phyloP scores from a whole-genome alignment of 2,888 invertebrate genomes.

The Acrocyrtus sp. region DNA sequence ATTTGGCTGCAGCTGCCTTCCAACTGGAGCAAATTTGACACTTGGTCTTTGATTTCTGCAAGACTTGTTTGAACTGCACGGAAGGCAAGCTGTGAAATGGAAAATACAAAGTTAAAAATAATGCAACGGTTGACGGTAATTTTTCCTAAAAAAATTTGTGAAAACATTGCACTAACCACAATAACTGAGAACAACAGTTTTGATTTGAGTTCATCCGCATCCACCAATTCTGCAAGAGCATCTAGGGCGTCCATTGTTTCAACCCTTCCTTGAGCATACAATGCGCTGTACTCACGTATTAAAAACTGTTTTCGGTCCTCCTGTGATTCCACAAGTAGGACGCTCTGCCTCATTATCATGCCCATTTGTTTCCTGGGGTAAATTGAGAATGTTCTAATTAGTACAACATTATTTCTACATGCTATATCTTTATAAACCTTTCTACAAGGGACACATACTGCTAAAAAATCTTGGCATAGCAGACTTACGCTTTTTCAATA shows the following conservation, averaged over 20 bases:
- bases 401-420: too few relatives aligned
- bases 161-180: conserved; percentile 77
- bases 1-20: conserved; percentile 55
- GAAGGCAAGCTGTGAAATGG: conserved; percentile 74
- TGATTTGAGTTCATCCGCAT: conserved; percentile 88
- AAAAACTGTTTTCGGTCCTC: conserved; percentile 69
- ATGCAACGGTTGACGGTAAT: too few relatives aligned
- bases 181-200: conserved; percentile 96
- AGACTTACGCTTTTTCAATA: too few relatives aligned
- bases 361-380: neutral
- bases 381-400: neutral
- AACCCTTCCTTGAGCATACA: conserved; percentile 86
- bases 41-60: conserved; percentile 78
- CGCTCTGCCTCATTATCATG: neutral
- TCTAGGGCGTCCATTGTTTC: conserved; percentile 89
- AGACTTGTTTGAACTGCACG: conserved; percentile 71
- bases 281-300: conserved; percentile 78
- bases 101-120: neutral
- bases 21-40: conserved; percentile 73
- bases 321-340: conserved; percentile 8
- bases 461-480: too few relatives aligned
- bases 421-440: too few relatives aligned
- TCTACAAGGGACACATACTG: too few relatives aligned
- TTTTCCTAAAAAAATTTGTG: neutral
- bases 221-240: conserved; percentile 80